A percentile compares a stretch with the other conserved stretches of the same genome.
These are phyloP conservation scores for Paramisgurnus dabryanus DNA, from an alignment of 2,113 vertebrate species.

Conservation along the genomic window DNA sequence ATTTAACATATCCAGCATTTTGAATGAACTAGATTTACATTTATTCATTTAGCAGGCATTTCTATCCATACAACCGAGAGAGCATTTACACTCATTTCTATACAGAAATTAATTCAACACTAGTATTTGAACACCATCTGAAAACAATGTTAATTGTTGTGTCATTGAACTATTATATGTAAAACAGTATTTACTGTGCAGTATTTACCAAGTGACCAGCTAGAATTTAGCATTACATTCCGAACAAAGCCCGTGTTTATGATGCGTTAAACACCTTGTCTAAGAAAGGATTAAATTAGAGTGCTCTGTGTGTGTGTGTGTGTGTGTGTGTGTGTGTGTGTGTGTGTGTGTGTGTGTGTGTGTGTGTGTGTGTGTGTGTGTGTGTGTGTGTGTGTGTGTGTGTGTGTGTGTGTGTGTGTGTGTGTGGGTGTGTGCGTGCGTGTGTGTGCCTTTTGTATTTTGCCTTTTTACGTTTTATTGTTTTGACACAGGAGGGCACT, in stretches of 20 bases:
- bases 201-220: not conserved
- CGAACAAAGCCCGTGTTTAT: not conserved
- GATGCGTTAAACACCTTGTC: slow-evolving; percentile 14
- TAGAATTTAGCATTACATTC: not conserved
- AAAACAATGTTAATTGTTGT: no score
- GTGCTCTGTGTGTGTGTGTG: slow-evolving; percentile 13
- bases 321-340: slow-evolving; percentile 21
- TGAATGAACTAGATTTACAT: no score
- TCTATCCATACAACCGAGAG: no score
- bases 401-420: slow-evolving; percentile 16
- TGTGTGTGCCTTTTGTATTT: slow-evolving; percentile 33
- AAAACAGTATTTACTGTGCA: not conserved
- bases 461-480: slow-evolving; percentile 41
- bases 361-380: slow-evolving; percentile 9
- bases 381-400: slow-evolving; percentile 25
- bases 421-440: slow-evolving; percentile 22
- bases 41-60: no score
- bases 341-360: slow-evolving; percentile 24
- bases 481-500: slow-evolving; percentile 49
- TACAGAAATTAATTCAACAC: no score
- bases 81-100: no score
- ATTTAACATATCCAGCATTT: not conserved
- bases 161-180: not conserved
- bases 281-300: not conserved
- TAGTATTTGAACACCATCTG: no score